phyloP scores from a whole-genome alignment of 2,113 vertebrate species.

The Cavia aperea region DNA sequence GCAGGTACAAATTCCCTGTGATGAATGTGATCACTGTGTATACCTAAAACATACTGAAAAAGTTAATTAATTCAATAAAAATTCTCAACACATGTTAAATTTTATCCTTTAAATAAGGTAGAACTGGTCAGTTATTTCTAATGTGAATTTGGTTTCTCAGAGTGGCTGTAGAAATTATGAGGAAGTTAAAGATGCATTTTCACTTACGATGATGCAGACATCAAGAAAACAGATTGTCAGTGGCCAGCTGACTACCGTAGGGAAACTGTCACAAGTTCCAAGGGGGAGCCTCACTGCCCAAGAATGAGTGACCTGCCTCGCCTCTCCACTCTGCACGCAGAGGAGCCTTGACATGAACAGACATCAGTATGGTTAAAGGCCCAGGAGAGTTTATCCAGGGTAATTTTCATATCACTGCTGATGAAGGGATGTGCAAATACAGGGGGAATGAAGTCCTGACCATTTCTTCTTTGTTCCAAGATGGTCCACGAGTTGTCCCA shows the following conservation, averaged over 20 bases:
- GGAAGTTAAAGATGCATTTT: not conserved
- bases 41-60: not conserved
- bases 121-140: no score
- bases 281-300: accelerated
- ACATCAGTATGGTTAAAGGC: not conserved
- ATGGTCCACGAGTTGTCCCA: not conserved
- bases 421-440: not conserved
- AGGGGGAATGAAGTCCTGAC: no score
- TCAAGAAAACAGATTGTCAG: not conserved
- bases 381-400: no score
- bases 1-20: not conserved
- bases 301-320: accelerated
- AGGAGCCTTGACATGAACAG: not conserved
- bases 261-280: not conserved
- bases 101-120: no score
- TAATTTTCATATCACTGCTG: not conserved
- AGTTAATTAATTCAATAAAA: not conserved
- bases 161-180: not conserved
- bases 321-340: not conserved
- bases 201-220: not conserved
- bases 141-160: no score
- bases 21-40: not conserved
- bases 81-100: not conserved
- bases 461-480: not conserved
- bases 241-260: not conserved